A percentile compares a stretch with the other conserved stretches of the same genome.
Evolutionary conservation across 2,113 vertebrate genomes (phyloP).

Genomic region (Marcusenius ussheri): DNA sequence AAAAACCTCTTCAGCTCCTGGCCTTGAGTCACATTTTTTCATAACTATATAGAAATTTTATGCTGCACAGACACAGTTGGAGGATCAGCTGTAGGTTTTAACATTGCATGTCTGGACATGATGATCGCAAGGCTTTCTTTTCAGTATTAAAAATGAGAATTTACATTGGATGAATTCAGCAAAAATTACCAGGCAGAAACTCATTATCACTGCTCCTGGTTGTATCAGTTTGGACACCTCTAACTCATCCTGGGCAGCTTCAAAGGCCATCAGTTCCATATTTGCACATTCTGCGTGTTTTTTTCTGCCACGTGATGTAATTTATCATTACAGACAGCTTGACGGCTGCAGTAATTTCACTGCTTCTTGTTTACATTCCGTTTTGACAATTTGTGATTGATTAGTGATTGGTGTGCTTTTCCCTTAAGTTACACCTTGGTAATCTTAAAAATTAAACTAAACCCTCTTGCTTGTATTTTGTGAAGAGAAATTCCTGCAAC

Average conservation of each 20-base stretch:
- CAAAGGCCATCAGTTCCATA: not conserved
- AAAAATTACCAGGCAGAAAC: not conserved
- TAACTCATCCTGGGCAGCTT: not conserved
- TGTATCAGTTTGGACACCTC: not conserved
- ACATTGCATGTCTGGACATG: not conserved
- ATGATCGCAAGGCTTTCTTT: not conserved
- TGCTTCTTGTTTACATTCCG: not conserved
- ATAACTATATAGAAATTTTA: not conserved
- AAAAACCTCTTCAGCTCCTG: not conserved
- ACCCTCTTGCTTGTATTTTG: not conserved
- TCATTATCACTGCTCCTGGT: not conserved
- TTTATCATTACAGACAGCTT: slow-evolving; percentile 5
- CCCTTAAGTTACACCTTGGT: not conserved
- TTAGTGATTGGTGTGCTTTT: not conserved
- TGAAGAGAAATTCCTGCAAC: not conserved
- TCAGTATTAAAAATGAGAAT: not conserved
- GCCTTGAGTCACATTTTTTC: not conserved
- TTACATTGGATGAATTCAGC: not conserved
- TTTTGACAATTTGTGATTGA: not conserved
- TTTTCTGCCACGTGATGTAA: not conserved
- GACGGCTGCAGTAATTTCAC: not conserved
- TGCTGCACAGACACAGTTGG: not conserved
- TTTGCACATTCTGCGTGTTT: not conserved
- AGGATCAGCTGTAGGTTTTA: not conserved
- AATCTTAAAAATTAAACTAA: not conserved